Percentiles rank a stretch among this genome's conserved stretches.
phyloP scores from a whole-genome alignment of 2,113 vertebrate genomes.

The Pyxicephalus adspersus region DNA sequence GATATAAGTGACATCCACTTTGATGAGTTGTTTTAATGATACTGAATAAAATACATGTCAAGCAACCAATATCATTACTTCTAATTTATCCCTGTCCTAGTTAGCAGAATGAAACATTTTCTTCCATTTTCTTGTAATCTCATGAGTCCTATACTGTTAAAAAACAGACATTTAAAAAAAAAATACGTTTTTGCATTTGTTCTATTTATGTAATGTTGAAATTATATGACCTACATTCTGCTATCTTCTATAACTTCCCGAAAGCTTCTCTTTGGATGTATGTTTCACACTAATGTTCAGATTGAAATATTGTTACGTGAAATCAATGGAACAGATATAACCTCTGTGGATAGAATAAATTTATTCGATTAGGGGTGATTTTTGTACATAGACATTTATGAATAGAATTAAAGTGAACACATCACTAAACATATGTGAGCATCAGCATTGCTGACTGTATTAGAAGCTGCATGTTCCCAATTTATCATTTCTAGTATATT shows the following conservation, averaged over 20 bases:
- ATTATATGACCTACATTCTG: conserved; percentile 58
- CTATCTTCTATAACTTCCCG: conserved; percentile 13
- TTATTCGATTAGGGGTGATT: no score
- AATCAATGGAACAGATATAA: no score
- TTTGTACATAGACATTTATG: no score
- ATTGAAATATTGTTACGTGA: no score
- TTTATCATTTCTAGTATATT: no score
- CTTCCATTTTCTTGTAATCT: conserved; percentile 22
- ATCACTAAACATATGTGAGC: no score
- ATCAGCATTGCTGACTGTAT: no score
- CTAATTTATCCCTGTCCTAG: conserved; percentile 37
- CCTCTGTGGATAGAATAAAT: no score
- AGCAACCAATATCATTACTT: conserved; percentile 18
- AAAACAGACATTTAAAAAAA: neutral
- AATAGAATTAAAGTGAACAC: no score
- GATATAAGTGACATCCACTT: neutral
- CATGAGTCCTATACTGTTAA: conserved; percentile 43
- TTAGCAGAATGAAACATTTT: conserved; percentile 28
- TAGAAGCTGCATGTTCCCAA: no score
- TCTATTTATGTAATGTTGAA: conserved; percentile 64
- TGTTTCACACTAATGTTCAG: no score
- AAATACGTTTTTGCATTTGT: conserved; percentile 28
- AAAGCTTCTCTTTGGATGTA: neutral
- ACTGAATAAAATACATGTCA: conserved; percentile 22
- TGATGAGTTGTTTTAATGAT: neutral